Evolutionary conservation across 2,888 invertebrate species (phyloP).

Genomic region (Beris chalybata): DNA sequence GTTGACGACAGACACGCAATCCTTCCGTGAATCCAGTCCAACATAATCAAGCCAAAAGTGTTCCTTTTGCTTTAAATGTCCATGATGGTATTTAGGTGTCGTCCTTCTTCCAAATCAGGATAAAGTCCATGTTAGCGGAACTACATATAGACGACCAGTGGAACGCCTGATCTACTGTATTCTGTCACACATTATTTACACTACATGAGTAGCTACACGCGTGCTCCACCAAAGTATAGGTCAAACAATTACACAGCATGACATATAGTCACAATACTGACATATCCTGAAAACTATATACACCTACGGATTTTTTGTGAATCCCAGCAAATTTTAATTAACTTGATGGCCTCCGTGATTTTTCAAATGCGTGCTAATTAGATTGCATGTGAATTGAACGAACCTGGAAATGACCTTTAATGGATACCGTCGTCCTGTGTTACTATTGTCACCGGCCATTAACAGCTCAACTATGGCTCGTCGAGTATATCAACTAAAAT

Average conservation of each 20-base stretch:
- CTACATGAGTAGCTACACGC: too few relatives aligned
- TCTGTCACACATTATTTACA: neutral
- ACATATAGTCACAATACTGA: too few relatives aligned
- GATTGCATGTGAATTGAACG: constrained; percentile 34
- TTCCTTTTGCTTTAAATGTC: neutral
- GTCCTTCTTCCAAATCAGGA: neutral
- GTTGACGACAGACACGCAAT: constrained; percentile 19
- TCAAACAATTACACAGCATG: too few relatives aligned
- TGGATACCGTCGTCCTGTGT: neutral
- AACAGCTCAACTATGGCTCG: too few relatives aligned
- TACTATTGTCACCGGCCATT: too few relatives aligned
- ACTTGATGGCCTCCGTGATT: constrained; percentile 38
- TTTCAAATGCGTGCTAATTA: constrained; percentile 38
- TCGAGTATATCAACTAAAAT: too few relatives aligned
- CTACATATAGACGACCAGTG: constrained; percentile 10
- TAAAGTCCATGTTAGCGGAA: constrained; percentile 6
- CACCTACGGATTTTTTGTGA: constrained; percentile 3
- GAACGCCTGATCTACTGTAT: constrained; percentile 17
- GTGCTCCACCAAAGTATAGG: too few relatives aligned
- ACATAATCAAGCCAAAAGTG: constrained; percentile 21
- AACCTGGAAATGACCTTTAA: constrained; percentile 15
- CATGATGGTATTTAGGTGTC: constrained; percentile 11
- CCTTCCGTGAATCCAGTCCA: neutral
- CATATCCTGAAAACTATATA: neutral
- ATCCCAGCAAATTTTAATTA: constrained; percentile 35